Base-by-base conservation (phyloP, 2,113 vertebrate species). In the Procavia capensis region DNA sequence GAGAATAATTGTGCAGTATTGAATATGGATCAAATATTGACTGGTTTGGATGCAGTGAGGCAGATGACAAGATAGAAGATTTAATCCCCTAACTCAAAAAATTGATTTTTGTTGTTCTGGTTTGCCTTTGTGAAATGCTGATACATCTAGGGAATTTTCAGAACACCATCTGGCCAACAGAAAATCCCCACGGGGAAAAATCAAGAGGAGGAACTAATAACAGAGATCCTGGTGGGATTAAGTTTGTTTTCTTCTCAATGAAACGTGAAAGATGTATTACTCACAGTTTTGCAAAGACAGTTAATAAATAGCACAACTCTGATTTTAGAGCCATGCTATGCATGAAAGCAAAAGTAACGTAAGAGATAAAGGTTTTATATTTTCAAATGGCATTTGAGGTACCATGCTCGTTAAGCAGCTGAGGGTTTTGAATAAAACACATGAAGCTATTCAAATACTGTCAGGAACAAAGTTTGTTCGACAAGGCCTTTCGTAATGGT, bases 171-270 rank as follows among this genome's bases (percentile, higher is more conserved):
- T 87, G 61, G 72, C 66, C 68, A 91, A 78, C 45, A 75, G 9
- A 88, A 61, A 91, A 90, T 63, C 66, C 47, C 89, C 91, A 64
- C 0, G 3, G 80, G 83, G 5, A 50, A 72, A 87, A 85, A 6
- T 11, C 27, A 80, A 94, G 90, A 95, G 78, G 85, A 96, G 92
- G 70, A 96, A 95, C 68, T 92, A 88, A 93, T 93, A 80, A 20
- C 94, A 54, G 88, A 96, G 93, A 96, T 85, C 93, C 95, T 94
- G n/a, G 43, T 93, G 93, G 94, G 96, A 98, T 97, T 92, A 92
- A 24, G 43, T 95, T 96, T 95, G 78, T 96, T 94, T 96, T 92
- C 54, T 96, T 97, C 74, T 95, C 94, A 97, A 45, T 97, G 84
- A 94, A 90, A 79, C 91, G 64, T 96, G 70, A 81, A 96, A 97